Conservation (phyloP, 2,797 vertebrate genomes). For the Erethizon dorsatum region DNA sequence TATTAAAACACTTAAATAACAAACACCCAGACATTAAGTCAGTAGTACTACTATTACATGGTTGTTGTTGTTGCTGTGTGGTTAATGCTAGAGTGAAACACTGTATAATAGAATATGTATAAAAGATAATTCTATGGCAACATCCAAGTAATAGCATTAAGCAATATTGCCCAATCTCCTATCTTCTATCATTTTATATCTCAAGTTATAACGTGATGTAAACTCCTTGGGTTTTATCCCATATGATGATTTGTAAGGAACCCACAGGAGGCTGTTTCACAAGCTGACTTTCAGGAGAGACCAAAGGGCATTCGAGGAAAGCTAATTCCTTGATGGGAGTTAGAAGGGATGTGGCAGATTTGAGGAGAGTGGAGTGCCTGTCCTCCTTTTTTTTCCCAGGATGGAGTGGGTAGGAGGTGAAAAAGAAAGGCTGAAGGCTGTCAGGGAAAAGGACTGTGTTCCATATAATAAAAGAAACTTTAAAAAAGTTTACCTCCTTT, state of each 20-base stretch:
- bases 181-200: neutral
- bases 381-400: neutral
- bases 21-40: conserved; percentile 33
- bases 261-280: neutral
- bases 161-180: neutral
- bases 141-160: neutral
- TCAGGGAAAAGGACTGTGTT: neutral
- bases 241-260: neutral
- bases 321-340: neutral
- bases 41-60: neutral
- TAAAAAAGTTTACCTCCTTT: neutral
- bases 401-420: neutral
- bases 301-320: neutral
- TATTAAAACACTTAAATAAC: conserved; percentile 25
- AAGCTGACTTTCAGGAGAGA: neutral
- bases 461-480: neutral
- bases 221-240: neutral
- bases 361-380: neutral
- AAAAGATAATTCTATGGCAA: neutral
- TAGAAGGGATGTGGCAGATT: neutral
- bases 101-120: neutral
- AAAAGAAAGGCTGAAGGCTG: neutral
- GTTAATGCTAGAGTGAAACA: neutral
- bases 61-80: neutral
- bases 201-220: neutral